Conservation (phyloP, 1,140 invertebrate species). For the Zaprionus nigranus region DNA sequence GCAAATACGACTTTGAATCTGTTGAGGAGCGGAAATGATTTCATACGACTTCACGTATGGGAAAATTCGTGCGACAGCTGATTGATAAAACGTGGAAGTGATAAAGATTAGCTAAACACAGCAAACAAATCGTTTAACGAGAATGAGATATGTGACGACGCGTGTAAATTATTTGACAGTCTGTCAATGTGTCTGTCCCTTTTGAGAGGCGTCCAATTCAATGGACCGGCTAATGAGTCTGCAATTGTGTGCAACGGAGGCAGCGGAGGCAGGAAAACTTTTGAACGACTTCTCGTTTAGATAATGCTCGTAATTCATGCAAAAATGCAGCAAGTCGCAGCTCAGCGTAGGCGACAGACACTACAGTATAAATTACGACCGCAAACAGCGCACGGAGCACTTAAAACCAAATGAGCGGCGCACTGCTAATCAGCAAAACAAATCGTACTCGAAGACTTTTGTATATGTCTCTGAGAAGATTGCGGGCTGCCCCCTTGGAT, state of each 20-base stretch:
- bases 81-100: slow-evolving; percentile 40
- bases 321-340: slow-evolving; percentile 45
- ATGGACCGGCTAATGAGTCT: slow-evolving; percentile 45
- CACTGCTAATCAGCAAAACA: slow-evolving; percentile 68
- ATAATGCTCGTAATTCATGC: slow-evolving; percentile 54
- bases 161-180: slow-evolving; percentile 34
- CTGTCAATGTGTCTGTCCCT: slow-evolving; percentile 22
- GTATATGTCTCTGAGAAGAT: slow-evolving; percentile 28
- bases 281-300: slow-evolving; percentile 45
- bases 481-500: slow-evolving; percentile 21
- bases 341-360: slow-evolving; percentile 50
- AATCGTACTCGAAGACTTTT: slow-evolving; percentile 46
- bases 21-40: slow-evolving; percentile 50
- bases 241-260: background rate
- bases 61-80: slow-evolving; percentile 37
- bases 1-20: background rate
- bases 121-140: slow-evolving; percentile 43
- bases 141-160: slow-evolving; percentile 46
- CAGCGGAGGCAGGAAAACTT: slow-evolving; percentile 13
- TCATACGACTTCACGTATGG: slow-evolving; percentile 30
- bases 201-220: slow-evolving; percentile 30
- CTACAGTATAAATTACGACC: slow-evolving; percentile 73
- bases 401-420: slow-evolving; percentile 56
- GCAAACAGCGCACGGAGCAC: slow-evolving; percentile 58
- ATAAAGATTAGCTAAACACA: slow-evolving; percentile 27